Evolutionary conservation across 2,113 vertebrate genomes (phyloP), one percentile per base, ranked within the genome.

Genomic region (Antechinus flavipes): DNA sequence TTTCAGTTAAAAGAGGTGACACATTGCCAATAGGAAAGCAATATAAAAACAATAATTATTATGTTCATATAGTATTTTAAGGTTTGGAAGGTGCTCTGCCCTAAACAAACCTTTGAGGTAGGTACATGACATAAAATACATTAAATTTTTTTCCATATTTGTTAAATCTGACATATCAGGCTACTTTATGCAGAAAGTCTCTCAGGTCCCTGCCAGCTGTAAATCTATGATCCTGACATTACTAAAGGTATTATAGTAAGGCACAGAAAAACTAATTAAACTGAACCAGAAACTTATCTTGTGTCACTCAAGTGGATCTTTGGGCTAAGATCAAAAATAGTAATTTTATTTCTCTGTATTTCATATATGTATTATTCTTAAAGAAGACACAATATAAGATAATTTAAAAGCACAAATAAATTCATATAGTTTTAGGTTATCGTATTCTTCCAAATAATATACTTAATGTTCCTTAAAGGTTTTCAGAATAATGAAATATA

Each of bases 341-440:
- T 90, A 46, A 55, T 50, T 93, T 84, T 46, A 93, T 89, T 93
- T 93, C 27, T 55, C 89, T 61, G 90, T 93, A 94, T 52, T 61
- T 42, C 3, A 53, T 5, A n/a, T 42, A 30, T 42, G 46, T 61
- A 35, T 94, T 91, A 91, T 25, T 91, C 9, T 35, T 94, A 54
- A 97, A 91, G 46, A 95, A 90, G 94, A 35, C 1, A 58, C 46
- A 89, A 8, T 89, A 10, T 91, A 61, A n/a, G 61, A 14, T 16
- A 42, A 14, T 84, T 84, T 35, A 93, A 92, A 93, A 91, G 76
- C 91, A 90, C 19, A 19, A 24, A 93, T 30, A 26, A 90, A 68
- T 91, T 35, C 23, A 76, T 30, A 90, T 19, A 49, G 54, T 94
- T 93, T 93, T 96, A 30, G 68, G 90, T 54, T 90, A 0, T 94